These are phyloP conservation scores for Muscicapa comitata DNA, from an alignment of 2,797 vertebrate species.

Conservation along the genomic window DNA sequence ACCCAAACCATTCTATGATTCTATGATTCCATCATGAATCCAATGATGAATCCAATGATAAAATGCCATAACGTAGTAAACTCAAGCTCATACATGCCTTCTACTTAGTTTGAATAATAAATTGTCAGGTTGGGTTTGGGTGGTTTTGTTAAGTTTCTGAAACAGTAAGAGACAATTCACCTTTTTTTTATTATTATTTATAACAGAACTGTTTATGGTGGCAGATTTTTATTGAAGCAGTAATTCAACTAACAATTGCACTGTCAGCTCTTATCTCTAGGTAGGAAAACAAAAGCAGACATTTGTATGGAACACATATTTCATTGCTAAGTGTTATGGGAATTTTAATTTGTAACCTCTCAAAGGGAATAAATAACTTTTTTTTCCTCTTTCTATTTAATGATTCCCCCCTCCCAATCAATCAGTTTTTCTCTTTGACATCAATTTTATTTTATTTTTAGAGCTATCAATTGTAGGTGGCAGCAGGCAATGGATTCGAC, in stretches of 20 bases:
- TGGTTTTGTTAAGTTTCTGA: conserved; percentile 9
- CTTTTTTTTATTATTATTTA: neutral
- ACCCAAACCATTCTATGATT: neutral
- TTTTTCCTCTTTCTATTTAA: neutral
- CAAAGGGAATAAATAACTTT: conserved; percentile 23
- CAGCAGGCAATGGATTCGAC: neutral
- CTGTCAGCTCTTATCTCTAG: conserved; percentile 23
- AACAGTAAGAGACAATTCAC: neutral
- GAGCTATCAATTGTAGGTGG: neutral
- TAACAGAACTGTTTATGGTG: neutral
- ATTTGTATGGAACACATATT: conserved; percentile 29
- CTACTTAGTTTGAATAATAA: neutral
- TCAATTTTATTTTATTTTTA: conserved; percentile 40
- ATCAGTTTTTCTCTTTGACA: neutral
- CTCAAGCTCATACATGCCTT: neutral
- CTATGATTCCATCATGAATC: neutral
- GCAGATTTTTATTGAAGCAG: conserved; percentile 29
- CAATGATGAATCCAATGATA: neutral
- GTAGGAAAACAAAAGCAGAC: conserved; percentile 1
- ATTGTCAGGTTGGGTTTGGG: neutral
- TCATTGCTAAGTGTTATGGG: neutral
- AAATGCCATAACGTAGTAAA: neutral
- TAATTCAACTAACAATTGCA: conserved; percentile 20
- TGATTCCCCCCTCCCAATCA: neutral
- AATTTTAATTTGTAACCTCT: conserved; percentile 45